Percentiles rank a stretch among this genome's conserved stretches.
These are phyloP conservation scores for Pteria penguin DNA, from an alignment of 2,888 invertebrate species.

Conservation along the genomic window DNA sequence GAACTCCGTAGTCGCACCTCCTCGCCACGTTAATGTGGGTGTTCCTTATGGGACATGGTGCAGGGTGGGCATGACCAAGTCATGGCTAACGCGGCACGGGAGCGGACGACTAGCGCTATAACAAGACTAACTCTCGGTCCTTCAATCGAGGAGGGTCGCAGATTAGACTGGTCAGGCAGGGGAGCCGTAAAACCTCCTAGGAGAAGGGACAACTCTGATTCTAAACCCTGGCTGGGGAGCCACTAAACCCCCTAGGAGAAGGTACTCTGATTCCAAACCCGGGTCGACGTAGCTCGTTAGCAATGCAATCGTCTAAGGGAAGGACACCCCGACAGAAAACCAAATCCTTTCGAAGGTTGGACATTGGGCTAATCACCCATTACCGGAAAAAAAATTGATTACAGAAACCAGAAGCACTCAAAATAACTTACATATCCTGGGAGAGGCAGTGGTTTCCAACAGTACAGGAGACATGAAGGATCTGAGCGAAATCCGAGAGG, in stretches of 20 bases:
- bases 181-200: background rate
- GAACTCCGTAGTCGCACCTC: slow-evolving; percentile 4
- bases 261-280: background rate
- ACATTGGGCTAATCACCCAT: background rate
- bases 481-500: background rate
- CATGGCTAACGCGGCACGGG: background rate
- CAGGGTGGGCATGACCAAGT: background rate
- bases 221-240: background rate
- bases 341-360: background rate
- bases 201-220: background rate
- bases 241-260: background rate
- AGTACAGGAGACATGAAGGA: background rate
- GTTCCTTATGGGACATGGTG: background rate
- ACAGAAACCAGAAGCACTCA: slow-evolving; percentile 5
- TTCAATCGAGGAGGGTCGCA: background rate
- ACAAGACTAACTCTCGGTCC: background rate
- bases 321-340: slow-evolving; percentile 1
- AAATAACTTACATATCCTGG: background rate
- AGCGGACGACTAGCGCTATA: background rate
- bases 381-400: slow-evolving; percentile 6
- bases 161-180: background rate
- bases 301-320: background rate
- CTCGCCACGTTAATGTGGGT: slow-evolving; percentile 8
- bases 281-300: background rate
- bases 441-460: background rate